Percentiles rank a stretch among this genome's conserved stretches.
These are phyloP conservation scores for Eleginops maclovinus DNA, from an alignment of 2,113 vertebrate genomes.

Conservation along the genomic window DNA sequence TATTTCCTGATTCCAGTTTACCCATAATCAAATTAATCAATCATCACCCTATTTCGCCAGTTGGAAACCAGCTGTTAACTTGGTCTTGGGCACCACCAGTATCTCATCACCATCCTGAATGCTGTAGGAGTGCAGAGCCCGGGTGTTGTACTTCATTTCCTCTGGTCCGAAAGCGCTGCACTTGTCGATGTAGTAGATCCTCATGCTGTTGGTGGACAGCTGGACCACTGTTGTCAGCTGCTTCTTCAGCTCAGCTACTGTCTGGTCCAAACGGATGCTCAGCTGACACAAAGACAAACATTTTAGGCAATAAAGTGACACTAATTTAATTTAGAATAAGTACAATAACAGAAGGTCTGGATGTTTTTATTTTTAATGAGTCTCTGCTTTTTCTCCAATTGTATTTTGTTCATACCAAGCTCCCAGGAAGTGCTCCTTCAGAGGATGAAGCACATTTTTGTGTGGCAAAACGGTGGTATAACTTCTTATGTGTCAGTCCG, in stretches of 20 bases:
- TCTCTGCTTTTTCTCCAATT: no score
- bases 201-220: slow-evolving; percentile 92
- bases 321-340: background rate
- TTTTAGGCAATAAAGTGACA: background rate
- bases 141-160: slow-evolving; percentile 94
- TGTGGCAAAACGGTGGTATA: no score
- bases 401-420: no score
- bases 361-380: no score
- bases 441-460: no score
- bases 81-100: slow-evolving; percentile 93
- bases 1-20: slow-evolving; percentile 37
- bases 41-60: slow-evolving; percentile 21
- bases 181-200: slow-evolving; percentile 95
- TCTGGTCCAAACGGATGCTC: slow-evolving; percentile 94
- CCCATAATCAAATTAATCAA: slow-evolving; percentile 36
- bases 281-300: slow-evolving; percentile 58
- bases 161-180: slow-evolving; percentile 90
- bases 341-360: background rate
- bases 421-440: no score
- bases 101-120: slow-evolving; percentile 96
- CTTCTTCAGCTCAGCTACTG: slow-evolving; percentile 95
- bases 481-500: no score
- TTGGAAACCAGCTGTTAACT: slow-evolving; percentile 77
- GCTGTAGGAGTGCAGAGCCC: slow-evolving; percentile 93
- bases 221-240: slow-evolving; percentile 92